Base-by-base conservation (phyloP, 1,140 invertebrate species). In the Drosophila jambulina region DNA sequence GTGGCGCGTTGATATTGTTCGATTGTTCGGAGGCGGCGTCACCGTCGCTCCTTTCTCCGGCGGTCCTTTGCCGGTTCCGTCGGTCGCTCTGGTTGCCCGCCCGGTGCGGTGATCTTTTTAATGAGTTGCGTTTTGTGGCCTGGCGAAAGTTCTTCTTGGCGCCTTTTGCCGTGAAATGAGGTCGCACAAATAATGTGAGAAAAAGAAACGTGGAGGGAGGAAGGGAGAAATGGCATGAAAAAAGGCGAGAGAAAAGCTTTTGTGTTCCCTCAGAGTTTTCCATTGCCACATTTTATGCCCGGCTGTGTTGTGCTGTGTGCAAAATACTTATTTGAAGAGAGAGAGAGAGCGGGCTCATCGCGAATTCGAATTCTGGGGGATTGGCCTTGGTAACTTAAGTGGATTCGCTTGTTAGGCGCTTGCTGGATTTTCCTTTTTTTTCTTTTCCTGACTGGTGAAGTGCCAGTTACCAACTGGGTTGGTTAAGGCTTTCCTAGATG, bases 71-170 rank as follows among this genome's bases (percentile, higher is more conserved):
- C 43, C 56, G 58, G 42, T 68, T 68, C 51, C 42, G 64, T 59
- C 43, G 40, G 69, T 42, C 25, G 57, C 45, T 36, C 64, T 68
- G 69, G 64, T 72, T 72, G 34, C 69, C 53, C 65, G 67, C 69
- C 54, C 48, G 38, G 58, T 78, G 48, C 60, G 82, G 78, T 87
- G 84, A 87, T 87, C 84, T 88, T 88, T 87, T 87, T 87, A 87
- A 87, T 87, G 84, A 87, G 84, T 88, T 88, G 84, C 80, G 80
- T 70, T 83, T 87, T 87, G 76, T 76, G 76, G 84, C 76, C 48
- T 43, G 69, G 80, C 72, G 77, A 87, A 87, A 88, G 84, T 75
- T 87, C 78, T 86, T 81, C 62, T 65, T 36, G 56, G 46, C 68
- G 71, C 78, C 68, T 85, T 82, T 67, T 68, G 76, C 72, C 83